Conservation (phyloP, 2,113 vertebrate genomes). For the Centropus unirufus region DNA sequence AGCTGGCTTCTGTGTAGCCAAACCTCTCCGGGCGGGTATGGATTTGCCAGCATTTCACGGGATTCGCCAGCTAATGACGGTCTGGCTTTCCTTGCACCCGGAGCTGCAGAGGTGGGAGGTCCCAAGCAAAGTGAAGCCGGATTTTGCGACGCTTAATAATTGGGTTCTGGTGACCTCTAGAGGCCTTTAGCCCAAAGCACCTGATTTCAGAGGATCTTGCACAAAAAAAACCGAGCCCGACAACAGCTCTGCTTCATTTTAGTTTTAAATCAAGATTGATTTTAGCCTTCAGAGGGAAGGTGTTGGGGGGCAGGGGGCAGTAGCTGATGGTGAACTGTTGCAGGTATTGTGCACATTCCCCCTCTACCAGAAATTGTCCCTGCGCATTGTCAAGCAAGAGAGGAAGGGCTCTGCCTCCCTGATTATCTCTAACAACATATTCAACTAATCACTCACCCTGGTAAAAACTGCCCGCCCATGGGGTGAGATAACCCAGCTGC, state of each 20-base stretch:
- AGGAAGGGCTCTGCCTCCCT: not conserved
- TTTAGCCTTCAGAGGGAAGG: not conserved
- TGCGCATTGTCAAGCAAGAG: not conserved
- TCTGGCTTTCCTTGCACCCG: not conserved
- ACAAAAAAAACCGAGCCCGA: not conserved
- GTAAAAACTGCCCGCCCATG: not conserved
- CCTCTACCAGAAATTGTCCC: not conserved
- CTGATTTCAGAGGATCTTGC: not conserved
- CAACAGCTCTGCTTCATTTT: not conserved
- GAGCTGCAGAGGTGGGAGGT: not conserved
- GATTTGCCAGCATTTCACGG: not conserved
- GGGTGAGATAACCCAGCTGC: not conserved
- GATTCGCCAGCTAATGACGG: not conserved
- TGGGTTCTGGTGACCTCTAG: slow-evolving; percentile 69
- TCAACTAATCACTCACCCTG: not conserved
- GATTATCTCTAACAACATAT: not conserved
- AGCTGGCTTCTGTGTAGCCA: not conserved
- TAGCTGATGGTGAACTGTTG: not conserved
- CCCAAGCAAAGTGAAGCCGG: not conserved
- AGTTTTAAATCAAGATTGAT: not conserved
- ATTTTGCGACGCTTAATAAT: not conserved
- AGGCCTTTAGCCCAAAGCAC: slow-evolving; percentile 21
- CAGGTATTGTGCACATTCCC: not conserved
- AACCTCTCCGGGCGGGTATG: not conserved
- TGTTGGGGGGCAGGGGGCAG: not conserved